A percentile compares a stretch with the other conserved stretches of the same genome.
These are phyloP conservation scores for Philotrypesis tridentata DNA, from an alignment of 1,140 invertebrate genomes.

Conservation along the genomic window DNA sequence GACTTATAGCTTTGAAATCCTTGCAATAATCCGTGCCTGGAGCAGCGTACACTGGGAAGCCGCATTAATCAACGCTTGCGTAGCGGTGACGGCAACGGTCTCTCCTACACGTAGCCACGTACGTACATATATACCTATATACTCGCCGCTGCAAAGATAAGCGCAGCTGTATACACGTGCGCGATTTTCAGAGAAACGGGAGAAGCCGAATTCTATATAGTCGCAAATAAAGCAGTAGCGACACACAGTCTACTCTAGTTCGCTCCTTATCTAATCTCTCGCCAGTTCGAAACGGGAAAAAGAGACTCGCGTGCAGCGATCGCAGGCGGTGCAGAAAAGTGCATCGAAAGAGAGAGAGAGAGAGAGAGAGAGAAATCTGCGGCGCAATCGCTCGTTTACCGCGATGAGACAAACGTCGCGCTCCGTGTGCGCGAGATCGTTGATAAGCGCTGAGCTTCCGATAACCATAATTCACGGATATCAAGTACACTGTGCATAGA, in stretches of 20 bases:
- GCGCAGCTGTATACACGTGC: too few species aligned
- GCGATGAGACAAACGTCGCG: slow-evolving; percentile 3
- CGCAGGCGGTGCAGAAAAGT: background rate
- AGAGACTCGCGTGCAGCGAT: background rate
- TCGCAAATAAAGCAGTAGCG: slow-evolving; percentile 32
- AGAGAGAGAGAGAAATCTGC: too few species aligned
- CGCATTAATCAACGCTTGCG: background rate
- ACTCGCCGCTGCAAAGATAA: background rate
- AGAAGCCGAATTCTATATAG: slow-evolving; percentile 10
- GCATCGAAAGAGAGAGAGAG: slow-evolving; percentile 2
- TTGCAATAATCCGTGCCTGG: background rate
- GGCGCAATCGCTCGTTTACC: background rate
- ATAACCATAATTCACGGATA: background rate
- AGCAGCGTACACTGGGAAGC: background rate
- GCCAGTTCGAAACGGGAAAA: background rate
- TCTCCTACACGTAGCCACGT: too few species aligned
- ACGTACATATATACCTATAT: too few species aligned
- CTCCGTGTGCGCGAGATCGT: background rate
- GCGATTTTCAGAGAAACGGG: background rate
- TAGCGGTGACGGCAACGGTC: too few species aligned
- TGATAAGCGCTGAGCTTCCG: background rate
- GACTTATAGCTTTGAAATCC: too few species aligned
- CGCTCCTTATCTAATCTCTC: slow-evolving; percentile 38
- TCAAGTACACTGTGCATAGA: too few species aligned
- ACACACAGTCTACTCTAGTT: slow-evolving; percentile 32